These are phyloP conservation scores for Vanessa tameamea DNA, from an alignment of 1,140 invertebrate species.

Conservation along the genomic window DNA sequence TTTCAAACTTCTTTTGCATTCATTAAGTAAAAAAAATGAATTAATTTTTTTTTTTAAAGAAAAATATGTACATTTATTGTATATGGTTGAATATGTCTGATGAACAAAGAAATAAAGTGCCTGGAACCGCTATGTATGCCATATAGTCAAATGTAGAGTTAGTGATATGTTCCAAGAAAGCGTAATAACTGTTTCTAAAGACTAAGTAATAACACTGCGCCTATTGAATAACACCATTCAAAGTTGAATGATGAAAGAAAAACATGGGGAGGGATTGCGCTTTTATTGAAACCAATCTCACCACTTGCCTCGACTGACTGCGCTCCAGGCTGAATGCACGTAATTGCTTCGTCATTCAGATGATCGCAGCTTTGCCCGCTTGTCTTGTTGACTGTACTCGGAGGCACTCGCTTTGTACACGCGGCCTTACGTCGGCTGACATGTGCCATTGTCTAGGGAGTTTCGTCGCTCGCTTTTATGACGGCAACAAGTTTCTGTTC, in stretches of 20 bases:
- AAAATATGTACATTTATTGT: not conserved
- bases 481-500: slow-evolving; percentile 73
- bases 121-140: slow-evolving; percentile 1
- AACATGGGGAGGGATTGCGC: slow-evolving; percentile 75
- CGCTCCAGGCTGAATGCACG: slow-evolving; percentile 70
- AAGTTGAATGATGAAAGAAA: slow-evolving; percentile 77
- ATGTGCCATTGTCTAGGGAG: slow-evolving; percentile 69
- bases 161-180: slow-evolving; percentile 34
- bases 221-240: slow-evolving; percentile 73
- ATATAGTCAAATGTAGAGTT: slow-evolving; percentile 44
- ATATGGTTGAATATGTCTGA: not conserved
- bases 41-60: not conserved
- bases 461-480: slow-evolving; percentile 65
- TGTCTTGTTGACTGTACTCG: slow-evolving; percentile 76
- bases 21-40: not conserved
- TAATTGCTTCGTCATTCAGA: slow-evolving; percentile 79
- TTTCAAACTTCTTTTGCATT: not conserved
- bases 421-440: slow-evolving; percentile 65
- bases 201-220: slow-evolving; percentile 50
- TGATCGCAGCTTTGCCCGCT: slow-evolving; percentile 71
- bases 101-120: slow-evolving; percentile 1
- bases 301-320: slow-evolving; percentile 75
- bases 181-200: slow-evolving; percentile 34
- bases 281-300: slow-evolving; percentile 80
- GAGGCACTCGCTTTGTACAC: slow-evolving; percentile 70